Evolutionary conservation across 1,140 invertebrate genomes (phyloP), one percentile per base, ranked within the genome.

Genomic region (Magallana angulata): DNA sequence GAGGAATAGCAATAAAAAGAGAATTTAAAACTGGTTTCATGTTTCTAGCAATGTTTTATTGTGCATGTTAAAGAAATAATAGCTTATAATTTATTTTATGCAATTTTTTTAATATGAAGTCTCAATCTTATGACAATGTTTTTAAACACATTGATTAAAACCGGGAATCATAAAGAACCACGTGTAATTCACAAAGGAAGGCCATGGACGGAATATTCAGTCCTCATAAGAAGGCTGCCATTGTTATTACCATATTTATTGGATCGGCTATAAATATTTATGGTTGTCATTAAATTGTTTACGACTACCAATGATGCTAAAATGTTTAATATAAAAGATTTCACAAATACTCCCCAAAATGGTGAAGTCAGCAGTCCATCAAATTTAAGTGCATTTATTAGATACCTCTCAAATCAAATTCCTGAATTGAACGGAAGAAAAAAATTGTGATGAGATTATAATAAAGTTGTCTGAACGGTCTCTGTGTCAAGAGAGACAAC

Each of bases 401-500:
- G 14, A 12, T n/a, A 62, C n/a, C 5, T 16, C 60, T 76, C 24
- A 36, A 11, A 76, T 76, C 36, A 12, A 76, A 76, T 30, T 76
- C 68, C 24, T 36, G 6, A 30, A 30, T 30, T 76, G 9, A 24
- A 48, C 5, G 36, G 36, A 48, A 48, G 36, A 48, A 48, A 24
- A 24, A 76, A 76, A 76, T 30, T 36, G 8, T 9, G 68, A 76
- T 76, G 68, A 76, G 36, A 30, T 30, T 76, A 18, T 30, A 18
- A 36, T 30, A 76, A 76, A 76, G 14, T 9, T 24, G 11, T 76
- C 30, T 18, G 11, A 76, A 24, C 18, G 18, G 24, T 30, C 24
- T 36, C 68, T 76, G 24, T 36, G 14, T 30, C 24, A 76, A 76
- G 68, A 76, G 68, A 76, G 68, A 76, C 11, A 76, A 76, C 68